phyloP scores from a whole-genome alignment of 2,113 vertebrate species.

The Hemiscyllium ocellatum region DNA sequence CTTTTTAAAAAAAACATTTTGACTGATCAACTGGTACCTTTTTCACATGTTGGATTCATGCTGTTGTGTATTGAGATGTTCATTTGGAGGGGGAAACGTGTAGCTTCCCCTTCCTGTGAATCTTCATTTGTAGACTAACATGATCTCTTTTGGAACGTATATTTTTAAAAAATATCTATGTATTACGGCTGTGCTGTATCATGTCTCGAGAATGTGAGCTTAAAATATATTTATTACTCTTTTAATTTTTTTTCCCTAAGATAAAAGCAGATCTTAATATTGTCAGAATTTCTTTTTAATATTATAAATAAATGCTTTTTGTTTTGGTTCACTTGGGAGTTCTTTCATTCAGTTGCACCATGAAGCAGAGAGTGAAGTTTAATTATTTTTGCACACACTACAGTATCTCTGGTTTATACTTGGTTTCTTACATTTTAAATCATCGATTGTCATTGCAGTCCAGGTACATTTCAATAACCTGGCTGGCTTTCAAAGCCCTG shows the following conservation, averaged over 20 bases:
- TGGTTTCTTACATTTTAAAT: not conserved
- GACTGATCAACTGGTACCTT: not conserved
- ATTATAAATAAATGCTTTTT: not conserved
- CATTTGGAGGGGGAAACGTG: not conserved
- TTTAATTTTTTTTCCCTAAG: not conserved
- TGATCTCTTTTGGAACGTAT: not conserved
- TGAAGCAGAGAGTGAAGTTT: not conserved
- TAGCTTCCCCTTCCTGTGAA: not conserved
- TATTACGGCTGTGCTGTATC: not conserved
- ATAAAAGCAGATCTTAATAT: slow-evolving; percentile 4
- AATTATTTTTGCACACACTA: not conserved
- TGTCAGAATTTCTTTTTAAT: not conserved
- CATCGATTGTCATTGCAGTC: not conserved
- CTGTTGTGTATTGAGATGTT: not conserved
- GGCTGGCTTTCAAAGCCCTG: not conserved
- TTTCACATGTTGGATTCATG: not conserved
- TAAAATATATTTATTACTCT: not conserved
- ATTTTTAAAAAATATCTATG: not conserved
- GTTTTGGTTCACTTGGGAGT: not conserved
- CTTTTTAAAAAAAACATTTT: too few relatives aligned
- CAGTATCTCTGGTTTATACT: not conserved
- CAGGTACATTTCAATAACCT: not conserved
- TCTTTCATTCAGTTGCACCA: not conserved
- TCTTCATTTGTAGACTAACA: too few relatives aligned
- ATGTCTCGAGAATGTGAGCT: not conserved